Base-by-base conservation (phyloP, 2,797 vertebrate species). In the Tangara arthus region DNA sequence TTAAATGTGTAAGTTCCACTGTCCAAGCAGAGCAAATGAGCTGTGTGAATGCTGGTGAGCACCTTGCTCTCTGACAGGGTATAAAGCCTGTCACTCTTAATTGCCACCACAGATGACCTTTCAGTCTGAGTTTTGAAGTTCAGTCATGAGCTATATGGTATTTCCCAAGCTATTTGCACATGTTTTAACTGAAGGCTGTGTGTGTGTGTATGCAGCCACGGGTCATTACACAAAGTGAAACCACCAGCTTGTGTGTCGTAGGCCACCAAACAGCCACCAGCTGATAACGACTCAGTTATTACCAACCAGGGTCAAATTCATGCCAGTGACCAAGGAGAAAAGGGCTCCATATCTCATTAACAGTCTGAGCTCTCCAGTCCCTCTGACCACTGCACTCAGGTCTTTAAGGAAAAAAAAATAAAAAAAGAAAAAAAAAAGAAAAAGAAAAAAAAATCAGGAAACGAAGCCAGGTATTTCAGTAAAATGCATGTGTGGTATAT, bases 221-320 rank as follows among this genome's bases (percentile, higher is more conserved):
- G 93, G 87, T 95, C 93, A 93, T 75, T 89, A 94, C 76, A 71
- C 92, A 95, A 92, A 97, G 94, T 91, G 95, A 96, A 96, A 96
- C 95, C 93, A 97, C 94, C 82, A 87, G 89, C 76, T 53, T 83
- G 64, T 70, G 57, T 81, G 87, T 96, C 5, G 21, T 50, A 87
- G 95, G 93, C 95, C 95, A 95, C 95, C 90, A 86, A 89, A 77
- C 53, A 95, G 91, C 68, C 95, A 93, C 95, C 94, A 97, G 91
- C 90, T 97, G 92, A 93, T 92, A 96, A 96, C 81, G 61, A 95
- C 94, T 90, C 27, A 5, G 2, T 89, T 93, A 81, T 89, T 91
- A 89, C 85, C 65, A 87, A 88, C 72, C 57, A 91, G 94, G 92
- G 96, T 97, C 96, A 97, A 92, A 97, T 96, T 97, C 96, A 96